Evolutionary conservation across 2,113 vertebrate species (phyloP), one percentile per base, ranked within the genome.

Genomic region (Heliornis fulica): DNA sequence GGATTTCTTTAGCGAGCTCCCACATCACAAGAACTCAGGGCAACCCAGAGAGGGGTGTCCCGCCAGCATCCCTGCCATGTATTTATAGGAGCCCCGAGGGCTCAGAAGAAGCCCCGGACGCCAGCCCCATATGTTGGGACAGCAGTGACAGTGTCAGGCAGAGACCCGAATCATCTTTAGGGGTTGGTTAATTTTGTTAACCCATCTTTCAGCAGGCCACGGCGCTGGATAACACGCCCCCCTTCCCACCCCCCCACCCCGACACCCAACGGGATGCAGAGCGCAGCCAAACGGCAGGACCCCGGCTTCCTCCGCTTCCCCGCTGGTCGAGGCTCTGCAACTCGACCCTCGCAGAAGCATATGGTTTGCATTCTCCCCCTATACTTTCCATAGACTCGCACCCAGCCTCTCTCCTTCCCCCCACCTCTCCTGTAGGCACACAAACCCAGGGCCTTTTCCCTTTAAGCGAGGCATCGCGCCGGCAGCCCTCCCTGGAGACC

Each of bases 311-410:
- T 63, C 77, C 5, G 17, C 89, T 93, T 93, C 77, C 86, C 60
- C 1, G 17, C 56, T 51, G 88, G 5, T 74, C 92, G 74, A 5
- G 91, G 93, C 65, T 89, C 45, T 89, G 90, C 86, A 94, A 95
- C 78, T 61, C 43, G 74, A 97, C 86, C 89, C 90, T 72, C 4
- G 0, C 66, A 10, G 16, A 59, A 85, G 82, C 94, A 95, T 86
- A 83, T 95, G 94, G 85, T 95, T 95, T 94, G 79, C 69, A 90
- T 94, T 90, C 93, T 91, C 63, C 78, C 66, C 22, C 3, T 23
- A 3, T 38, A 61, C 86, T 85, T 91, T 64, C 85, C 86, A 34
- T 10, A 85, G 69, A 3, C 77, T 43, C 8, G 3, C 32, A 38
- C 50, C 8, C 10, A 1, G 25, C 26, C 31, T 19, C 36, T 19